Base-by-base conservation (phyloP, 2,888 invertebrate genomes). In the Andrena dorsata region DNA sequence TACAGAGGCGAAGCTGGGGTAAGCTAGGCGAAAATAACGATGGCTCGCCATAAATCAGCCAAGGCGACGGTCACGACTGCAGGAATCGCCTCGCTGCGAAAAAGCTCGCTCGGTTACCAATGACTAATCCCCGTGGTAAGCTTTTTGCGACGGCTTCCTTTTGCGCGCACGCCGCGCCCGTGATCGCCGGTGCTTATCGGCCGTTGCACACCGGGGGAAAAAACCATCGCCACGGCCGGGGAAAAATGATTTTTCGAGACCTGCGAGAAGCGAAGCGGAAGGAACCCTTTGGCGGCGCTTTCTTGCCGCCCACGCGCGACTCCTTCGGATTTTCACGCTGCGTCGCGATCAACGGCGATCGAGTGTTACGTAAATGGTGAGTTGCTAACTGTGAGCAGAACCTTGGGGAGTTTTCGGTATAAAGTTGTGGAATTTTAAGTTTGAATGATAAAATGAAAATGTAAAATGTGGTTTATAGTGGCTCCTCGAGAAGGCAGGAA, bases 1-100 rank as follows among this genome's bases (percentile, higher is more conserved):
- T 69, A 41, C 41, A 35, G 75, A 56, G 63, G 64, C 63, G 63
- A 30, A 41, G 79, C 53, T 69, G 49, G 82, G 69, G 66, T 66
- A 76, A 85, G 83, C 82, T 84, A 80, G 83, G 82, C 80, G 88
- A 86, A 88, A 89, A 89, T 90, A 90, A 90, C 88, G 88, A 90
- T 84, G 87, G 85, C 75, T 76, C 79, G 82, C 79, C 81, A 80
- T 89, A 89, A 87, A 90, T 89, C 89, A 86, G 83, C 76, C 83
- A 78, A 76, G 86, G 86, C 86, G 86, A 87, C 86, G 86, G 88
- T 88, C 89, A 86, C 86, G 86, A 85, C 85, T 82, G 85, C 87
- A 83, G 84, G 85, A 88, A 90, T 86, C 86, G 88, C 78, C 82
- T 58, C 23, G 76, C 80, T 53, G 82, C 51, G 84, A 85, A 86